These are phyloP conservation scores for Chionis minor DNA, from an alignment of 2,113 vertebrate species.

Conservation along the genomic window DNA sequence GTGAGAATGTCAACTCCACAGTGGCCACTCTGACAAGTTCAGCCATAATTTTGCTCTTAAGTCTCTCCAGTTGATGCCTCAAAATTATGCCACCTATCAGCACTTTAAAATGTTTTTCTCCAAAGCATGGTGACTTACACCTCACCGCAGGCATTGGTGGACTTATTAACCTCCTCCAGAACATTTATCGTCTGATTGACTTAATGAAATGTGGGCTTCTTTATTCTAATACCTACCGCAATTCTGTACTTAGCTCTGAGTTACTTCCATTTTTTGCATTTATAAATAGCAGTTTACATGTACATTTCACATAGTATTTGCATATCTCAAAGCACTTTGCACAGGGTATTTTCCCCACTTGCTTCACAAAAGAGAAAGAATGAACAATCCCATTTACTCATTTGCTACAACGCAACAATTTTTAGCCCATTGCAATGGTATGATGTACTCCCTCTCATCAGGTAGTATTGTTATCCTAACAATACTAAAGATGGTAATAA, in stretches of 20 bases:
- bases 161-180: conserved; percentile 2
- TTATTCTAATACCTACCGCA: neutral
- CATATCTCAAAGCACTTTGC: neutral
- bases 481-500: neutral
- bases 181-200: neutral
- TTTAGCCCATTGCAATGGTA: neutral
- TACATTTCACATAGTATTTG: neutral
- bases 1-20: neutral
- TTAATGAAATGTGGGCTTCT: neutral
- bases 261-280: neutral
- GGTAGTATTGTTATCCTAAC: neutral
- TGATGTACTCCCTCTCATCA: neutral
- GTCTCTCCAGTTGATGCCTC: neutral
- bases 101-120: neutral
- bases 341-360: neutral
- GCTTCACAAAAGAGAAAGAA: neutral
- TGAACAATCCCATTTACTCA: neutral
- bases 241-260: neutral
- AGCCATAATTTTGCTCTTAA: neutral
- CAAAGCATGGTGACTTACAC: neutral
- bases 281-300: neutral
- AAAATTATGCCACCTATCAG: neutral
- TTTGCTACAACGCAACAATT: conserved; percentile 12
- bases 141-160: neutral
- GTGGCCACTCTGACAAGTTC: neutral